Evolutionary conservation across 2,797 vertebrate genomes (phyloP).

Genomic region (Telmatherina bonti): DNA sequence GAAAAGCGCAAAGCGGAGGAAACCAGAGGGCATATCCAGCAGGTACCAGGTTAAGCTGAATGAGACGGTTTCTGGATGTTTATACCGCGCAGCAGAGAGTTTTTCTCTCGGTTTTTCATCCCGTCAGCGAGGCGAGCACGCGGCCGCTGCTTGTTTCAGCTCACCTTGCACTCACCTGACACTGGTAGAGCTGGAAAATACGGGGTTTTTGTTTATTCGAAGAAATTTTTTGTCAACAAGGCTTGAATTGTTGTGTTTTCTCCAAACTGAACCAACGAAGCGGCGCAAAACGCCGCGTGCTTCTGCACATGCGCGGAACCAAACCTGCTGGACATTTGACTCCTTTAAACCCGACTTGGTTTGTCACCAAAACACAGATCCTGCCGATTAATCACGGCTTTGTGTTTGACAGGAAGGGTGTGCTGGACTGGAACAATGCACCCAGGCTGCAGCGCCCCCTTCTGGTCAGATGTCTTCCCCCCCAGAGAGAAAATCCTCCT

Average conservation of each 20-base stretch:
- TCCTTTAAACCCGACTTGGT: background rate
- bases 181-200: background rate
- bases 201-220: accelerated
- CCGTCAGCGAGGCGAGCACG: slow-evolving; percentile 6
- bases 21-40: background rate
- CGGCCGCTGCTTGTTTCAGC: background rate
- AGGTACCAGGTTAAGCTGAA: slow-evolving; percentile 16
- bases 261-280: slow-evolving; percentile 10
- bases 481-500: too few species aligned
- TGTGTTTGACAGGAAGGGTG: slow-evolving; percentile 44
- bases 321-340: background rate
- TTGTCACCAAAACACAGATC: accelerated
- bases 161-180: slow-evolving; percentile 19
- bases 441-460: slow-evolving; percentile 36
- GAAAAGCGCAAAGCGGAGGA: background rate
- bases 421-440: slow-evolving; percentile 50
- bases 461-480: background rate
- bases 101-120: slow-evolving; percentile 26
- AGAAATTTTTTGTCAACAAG: accelerated
- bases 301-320: background rate
- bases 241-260: background rate
- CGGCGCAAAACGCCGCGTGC: slow-evolving; percentile 35
- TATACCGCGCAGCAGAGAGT: slow-evolving; percentile 9
- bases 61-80: background rate
- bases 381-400: background rate